Percentiles rank a stretch among this genome's conserved stretches.
These are phyloP conservation scores for Apocheima hispidaria DNA, from an alignment of 2,888 invertebrate genomes.

Conservation along the genomic window DNA sequence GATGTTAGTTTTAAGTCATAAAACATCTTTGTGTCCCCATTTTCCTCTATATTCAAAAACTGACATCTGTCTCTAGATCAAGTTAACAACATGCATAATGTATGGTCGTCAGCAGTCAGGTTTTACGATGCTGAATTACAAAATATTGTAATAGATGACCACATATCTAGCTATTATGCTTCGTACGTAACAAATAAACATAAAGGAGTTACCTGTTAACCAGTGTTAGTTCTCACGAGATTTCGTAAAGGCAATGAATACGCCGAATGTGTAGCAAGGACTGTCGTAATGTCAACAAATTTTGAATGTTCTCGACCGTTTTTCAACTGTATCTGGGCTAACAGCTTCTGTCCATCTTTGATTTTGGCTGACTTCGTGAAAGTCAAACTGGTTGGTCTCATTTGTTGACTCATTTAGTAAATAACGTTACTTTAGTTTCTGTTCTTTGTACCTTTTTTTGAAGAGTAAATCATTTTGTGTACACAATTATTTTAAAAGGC, in stretches of 20 bases:
- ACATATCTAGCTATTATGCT: slow-evolving; percentile 49
- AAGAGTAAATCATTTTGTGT: not conserved
- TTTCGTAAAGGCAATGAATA: slow-evolving; percentile 52
- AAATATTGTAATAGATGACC: slow-evolving; percentile 55
- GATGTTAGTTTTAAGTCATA: too few species aligned
- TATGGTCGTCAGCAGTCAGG: slow-evolving; percentile 34
- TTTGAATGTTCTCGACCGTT: slow-evolving; percentile 26
- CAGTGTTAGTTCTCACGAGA: slow-evolving; percentile 59
- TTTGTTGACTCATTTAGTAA: slow-evolving; percentile 27
- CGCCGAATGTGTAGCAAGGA: slow-evolving; percentile 59
- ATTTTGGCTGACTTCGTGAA: slow-evolving; percentile 33
- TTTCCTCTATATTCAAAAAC: slow-evolving; percentile 9
- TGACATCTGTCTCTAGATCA: slow-evolving; percentile 10
- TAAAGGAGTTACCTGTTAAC: slow-evolving; percentile 52
- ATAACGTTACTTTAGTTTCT: slow-evolving; percentile 32
- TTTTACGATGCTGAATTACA: slow-evolving; percentile 44
- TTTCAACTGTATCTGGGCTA: slow-evolving; percentile 28
- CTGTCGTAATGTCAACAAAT: slow-evolving; percentile 48
- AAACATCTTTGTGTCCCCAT: not conserved
- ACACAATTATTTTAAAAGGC: not conserved
- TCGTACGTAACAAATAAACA: slow-evolving; percentile 52
- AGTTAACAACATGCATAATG: slow-evolving; percentile 29
- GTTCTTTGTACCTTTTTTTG: slow-evolving; percentile 19
- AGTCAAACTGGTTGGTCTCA: slow-evolving; percentile 30
- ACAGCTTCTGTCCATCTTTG: slow-evolving; percentile 35